Percentiles rank a stretch among this genome's conserved stretches.
phyloP scores from a whole-genome alignment of 1,140 invertebrate genomes.

The Sitophilus oryzae region DNA sequence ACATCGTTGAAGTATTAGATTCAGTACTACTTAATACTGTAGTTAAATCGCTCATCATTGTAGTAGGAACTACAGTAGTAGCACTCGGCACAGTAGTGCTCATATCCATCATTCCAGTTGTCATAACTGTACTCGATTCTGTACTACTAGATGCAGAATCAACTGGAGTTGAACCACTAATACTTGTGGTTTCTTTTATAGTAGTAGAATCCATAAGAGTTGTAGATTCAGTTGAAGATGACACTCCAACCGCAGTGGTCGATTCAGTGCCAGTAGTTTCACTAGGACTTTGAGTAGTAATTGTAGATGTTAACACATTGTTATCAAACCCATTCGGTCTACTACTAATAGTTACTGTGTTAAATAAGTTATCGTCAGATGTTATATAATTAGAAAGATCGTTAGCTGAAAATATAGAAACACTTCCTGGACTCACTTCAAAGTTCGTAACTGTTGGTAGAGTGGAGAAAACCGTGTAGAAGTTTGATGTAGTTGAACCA shows the following conservation, averaged over 20 bases:
- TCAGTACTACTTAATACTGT: conserved; percentile 4
- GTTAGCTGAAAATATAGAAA: conserved; percentile 39
- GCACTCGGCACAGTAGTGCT: conserved; percentile 16
- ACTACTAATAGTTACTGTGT: conserved; percentile 35
- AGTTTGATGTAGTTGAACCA: conserved; percentile 8
- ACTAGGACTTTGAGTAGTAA: conserved; percentile 14
- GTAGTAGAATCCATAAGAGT: conserved; percentile 19
- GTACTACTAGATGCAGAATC: conserved; percentile 9
- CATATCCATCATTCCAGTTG: conserved; percentile 9
- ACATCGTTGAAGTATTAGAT: conserved; percentile 6
- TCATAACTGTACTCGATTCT: conserved; percentile 30
- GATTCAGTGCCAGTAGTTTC: conserved; percentile 9
- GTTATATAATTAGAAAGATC: conserved; percentile 43
- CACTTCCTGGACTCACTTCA: conserved; percentile 40
- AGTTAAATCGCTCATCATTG: background rate
- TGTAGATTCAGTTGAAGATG: background rate
- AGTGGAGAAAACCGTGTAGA: conserved; percentile 23
- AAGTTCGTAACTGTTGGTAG: conserved; percentile 31
- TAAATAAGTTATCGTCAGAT: conserved; percentile 36
- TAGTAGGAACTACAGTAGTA: conserved; percentile 34
- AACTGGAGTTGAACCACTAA: too few species aligned
- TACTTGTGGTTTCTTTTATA: conserved; percentile 25
- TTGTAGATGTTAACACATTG: conserved; percentile 21
- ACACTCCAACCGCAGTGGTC: conserved; percentile 1
- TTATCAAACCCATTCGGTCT: conserved; percentile 31